Conservation (phyloP, 2,888 invertebrate species). For the Netelia melanura region DNA sequence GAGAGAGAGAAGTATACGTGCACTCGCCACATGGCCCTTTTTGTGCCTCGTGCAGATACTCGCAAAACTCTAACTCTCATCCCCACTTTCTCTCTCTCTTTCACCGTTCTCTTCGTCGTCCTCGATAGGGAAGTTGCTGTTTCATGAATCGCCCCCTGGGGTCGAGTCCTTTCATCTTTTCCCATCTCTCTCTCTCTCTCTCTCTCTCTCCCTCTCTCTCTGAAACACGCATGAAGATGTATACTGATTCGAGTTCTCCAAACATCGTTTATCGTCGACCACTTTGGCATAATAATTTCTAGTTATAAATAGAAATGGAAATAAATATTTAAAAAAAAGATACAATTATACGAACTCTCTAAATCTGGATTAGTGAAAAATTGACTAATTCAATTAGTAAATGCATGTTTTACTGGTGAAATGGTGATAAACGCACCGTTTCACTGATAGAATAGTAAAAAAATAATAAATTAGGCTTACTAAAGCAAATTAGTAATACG, state of each 20-base stretch:
- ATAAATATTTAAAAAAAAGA: neutral
- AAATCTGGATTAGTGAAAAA: too few species aligned
- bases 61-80: slow-evolving; percentile 26
- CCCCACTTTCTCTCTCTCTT: slow-evolving; percentile 5
- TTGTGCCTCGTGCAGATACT: slow-evolving; percentile 6
- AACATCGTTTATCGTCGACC: slow-evolving; percentile 44
- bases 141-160: slow-evolving; percentile 5
- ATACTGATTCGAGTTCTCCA: slow-evolving; percentile 41
- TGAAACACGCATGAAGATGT: neutral
- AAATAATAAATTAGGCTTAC: too few species aligned
- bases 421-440: too few species aligned
- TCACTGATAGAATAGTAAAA: too few species aligned
- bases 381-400: too few species aligned
- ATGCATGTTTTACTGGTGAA: too few species aligned
- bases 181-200: slow-evolving; percentile 41
- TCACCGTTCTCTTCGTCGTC: slow-evolving; percentile 11
- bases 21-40: slow-evolving; percentile 53
- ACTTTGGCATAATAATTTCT: slow-evolving; percentile 4
- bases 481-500: too few species aligned
- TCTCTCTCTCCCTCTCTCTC: slow-evolving; percentile 60
- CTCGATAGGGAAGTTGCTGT: slow-evolving; percentile 34
- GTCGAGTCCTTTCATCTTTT: slow-evolving; percentile 55
- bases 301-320: neutral
- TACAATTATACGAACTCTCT: too few species aligned
- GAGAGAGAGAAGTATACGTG: neutral